Evolutionary conservation across 2,888 invertebrate species (phyloP).

Genomic region (Folsomia candida): DNA sequence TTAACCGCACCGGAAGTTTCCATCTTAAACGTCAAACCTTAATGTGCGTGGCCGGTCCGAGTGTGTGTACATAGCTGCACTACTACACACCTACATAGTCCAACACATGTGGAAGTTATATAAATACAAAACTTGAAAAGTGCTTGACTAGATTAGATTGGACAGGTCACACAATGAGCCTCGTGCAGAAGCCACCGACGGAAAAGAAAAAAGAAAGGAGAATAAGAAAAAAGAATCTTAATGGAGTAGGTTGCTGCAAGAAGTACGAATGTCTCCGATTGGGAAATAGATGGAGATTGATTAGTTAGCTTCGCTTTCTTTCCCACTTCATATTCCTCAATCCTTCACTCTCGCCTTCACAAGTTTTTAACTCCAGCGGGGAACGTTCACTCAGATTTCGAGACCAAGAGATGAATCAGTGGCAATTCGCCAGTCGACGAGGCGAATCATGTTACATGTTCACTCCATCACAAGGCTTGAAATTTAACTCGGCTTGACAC

Average conservation of each 20-base stretch:
- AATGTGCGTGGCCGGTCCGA: neutral
- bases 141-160: neutral
- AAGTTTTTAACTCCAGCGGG: no score
- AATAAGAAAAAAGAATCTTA: conserved; percentile 24
- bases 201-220: neutral
- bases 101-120: no score
- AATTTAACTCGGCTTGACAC: conserved; percentile 15
- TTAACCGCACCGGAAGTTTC: neutral
- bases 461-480: neutral
- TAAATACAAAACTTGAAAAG: neutral
- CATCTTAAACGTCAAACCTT: neutral
- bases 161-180: neutral
- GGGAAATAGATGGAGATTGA: conserved; percentile 38
- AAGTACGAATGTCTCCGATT: conserved; percentile 28
- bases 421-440: neutral
- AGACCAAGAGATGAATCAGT: neutral
- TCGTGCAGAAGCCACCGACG: neutral
- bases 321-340: neutral
- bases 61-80: no score
- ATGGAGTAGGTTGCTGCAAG: conserved; percentile 31
- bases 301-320: conserved; percentile 24
- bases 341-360: neutral
- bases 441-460: neutral
- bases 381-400: no score
- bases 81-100: no score